Evolutionary conservation across 2,113 vertebrate species (phyloP), one percentile per base, ranked within the genome.

Genomic region (Geococcyx californianus): DNA sequence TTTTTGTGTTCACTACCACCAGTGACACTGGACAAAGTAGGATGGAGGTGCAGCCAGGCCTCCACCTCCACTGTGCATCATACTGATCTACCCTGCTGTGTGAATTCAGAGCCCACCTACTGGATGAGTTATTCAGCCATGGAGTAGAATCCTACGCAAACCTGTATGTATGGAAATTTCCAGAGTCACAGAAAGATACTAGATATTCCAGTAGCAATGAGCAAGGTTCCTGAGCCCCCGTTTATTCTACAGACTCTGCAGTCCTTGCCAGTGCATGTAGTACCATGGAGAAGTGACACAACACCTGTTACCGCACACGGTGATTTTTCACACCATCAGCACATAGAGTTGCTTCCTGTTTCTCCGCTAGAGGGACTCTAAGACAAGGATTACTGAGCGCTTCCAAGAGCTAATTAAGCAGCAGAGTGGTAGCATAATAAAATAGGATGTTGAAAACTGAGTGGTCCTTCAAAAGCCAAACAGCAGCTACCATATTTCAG

Each of bases 261-360:
- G 16, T 24, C 33, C 60, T 16, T 36, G 31, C 29, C 52, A 16
- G 19, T 1, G 69, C 64, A 26, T 8, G 49, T 2, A 8, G n/a
- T 2, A 2, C 25, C 13, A 4, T 1, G 1, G 34, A 7, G 52
- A n/a, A 63, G 38, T 1, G 68, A 31, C 0, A 3, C 59, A 28
- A 1, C 29, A 11, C 8, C 9, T 3, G 3, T 2, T 8, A 0
- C 1, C 16, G 2, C 34, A 8, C 68, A 21, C 10, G 0, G 2
- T 2, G 7, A 9, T 19, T 16, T 23, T 26, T 26, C 49, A 16
- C 10, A 5, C 0, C 3, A 6, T 9, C 0, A 23, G 44, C 55
- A 5, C 14, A 0, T 7, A 1, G 13, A 24, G 49, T 17, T 42
- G 7, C n/a, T 6, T 24, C 1, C 8, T 1, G 0, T 21, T 25